phyloP scores from a whole-genome alignment of 2,113 vertebrate genomes.

The Callaeas wilsoni region DNA sequence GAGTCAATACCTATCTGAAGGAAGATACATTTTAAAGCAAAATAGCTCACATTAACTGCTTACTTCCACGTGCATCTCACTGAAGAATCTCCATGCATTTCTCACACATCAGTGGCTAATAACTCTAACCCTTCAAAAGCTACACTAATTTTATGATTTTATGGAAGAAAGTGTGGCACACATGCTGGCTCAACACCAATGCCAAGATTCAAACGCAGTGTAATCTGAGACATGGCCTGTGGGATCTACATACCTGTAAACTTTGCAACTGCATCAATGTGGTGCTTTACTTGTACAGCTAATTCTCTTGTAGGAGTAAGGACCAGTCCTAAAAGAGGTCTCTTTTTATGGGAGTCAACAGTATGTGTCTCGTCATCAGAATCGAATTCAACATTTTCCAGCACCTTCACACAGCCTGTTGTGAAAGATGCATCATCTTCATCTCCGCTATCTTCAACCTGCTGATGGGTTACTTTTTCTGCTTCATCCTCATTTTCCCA shows the following conservation, averaged over 20 bases:
- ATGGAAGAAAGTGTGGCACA: neutral
- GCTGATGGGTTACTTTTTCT: neutral
- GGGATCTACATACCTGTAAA: constrained; percentile 81
- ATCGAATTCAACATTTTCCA: constrained; percentile 51
- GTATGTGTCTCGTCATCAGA: neutral
- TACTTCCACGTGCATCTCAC: neutral
- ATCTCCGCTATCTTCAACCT: neutral
- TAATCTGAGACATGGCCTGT: neutral
- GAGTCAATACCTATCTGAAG: neutral
- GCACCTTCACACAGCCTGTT: constrained; percentile 53
- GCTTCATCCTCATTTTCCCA: constrained; percentile 25
- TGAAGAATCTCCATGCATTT: neutral
- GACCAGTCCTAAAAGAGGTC: constrained; percentile 87
- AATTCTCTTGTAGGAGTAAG: constrained; percentile 95
- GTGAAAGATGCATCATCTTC: constrained; percentile 16
- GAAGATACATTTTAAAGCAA: neutral
- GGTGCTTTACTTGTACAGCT: constrained; percentile 94
- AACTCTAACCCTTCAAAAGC: neutral
- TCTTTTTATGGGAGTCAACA: neutral
- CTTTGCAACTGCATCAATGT: constrained; percentile 87
- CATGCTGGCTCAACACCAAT: neutral
- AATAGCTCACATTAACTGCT: neutral
- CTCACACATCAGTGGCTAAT: neutral
- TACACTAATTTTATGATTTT: neutral
- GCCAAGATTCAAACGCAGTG: neutral